A percentile compares a stretch with the other conserved stretches of the same genome.
Conservation (phyloP, 2,797 vertebrate genomes). For the Xenops minutus region DNA sequence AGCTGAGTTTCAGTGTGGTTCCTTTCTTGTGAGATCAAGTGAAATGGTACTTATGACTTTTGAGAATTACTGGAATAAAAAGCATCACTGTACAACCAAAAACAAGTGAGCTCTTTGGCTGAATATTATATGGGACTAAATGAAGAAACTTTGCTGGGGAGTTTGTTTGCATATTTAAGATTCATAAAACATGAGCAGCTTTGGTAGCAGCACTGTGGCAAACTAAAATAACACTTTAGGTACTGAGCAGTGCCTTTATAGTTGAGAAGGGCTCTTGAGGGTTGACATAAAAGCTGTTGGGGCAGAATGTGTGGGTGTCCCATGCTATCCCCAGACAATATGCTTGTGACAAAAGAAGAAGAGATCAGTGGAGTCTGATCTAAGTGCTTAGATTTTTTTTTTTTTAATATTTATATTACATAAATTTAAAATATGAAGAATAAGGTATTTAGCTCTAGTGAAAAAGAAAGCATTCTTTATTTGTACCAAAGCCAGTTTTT, state of each 20-base stretch:
- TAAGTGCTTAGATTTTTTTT: background rate
- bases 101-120: background rate
- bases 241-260: background rate
- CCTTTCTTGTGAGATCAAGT: background rate
- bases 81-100: background rate
- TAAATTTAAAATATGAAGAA: constrained; percentile 20
- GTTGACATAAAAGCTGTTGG: background rate
- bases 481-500: background rate
- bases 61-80: background rate
- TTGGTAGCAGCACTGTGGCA: background rate
- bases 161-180: background rate
- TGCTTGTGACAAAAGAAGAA: background rate
- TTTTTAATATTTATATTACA: background rate
- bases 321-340: background rate
- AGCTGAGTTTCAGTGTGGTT: background rate
- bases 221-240: background rate
- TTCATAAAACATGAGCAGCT: background rate
- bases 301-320: background rate
- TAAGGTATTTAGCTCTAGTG: background rate
- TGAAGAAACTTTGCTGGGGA: background rate
- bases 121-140: background rate
- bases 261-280: background rate
- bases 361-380: background rate
- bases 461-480: constrained; percentile 6
- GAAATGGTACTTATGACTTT: background rate